Percentiles rank a stretch among this genome's conserved stretches.
Evolutionary conservation across 2,888 invertebrate genomes (phyloP).

Genomic region (Biston stratarius): DNA sequence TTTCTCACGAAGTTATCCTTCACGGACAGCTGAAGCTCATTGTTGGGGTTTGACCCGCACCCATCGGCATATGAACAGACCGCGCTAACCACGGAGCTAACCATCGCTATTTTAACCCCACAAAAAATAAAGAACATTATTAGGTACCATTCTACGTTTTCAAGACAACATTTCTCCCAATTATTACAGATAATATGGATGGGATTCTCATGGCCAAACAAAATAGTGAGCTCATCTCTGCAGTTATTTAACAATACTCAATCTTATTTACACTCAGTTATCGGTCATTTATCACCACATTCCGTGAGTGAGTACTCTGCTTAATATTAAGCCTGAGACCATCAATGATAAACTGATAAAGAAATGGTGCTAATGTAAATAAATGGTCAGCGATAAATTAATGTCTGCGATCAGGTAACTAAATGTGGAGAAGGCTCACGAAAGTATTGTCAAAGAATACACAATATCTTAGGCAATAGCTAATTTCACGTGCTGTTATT

Average conservation of each 20-base stretch:
- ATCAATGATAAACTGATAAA: conserved; percentile 83
- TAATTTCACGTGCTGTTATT: neutral
- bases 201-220: conserved; percentile 59
- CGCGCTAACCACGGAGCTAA: too few species aligned
- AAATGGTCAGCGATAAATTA: conserved; percentile 82
- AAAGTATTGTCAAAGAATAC: neutral
- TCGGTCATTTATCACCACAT: conserved; percentile 74
- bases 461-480: neutral
- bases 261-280: conserved; percentile 80
- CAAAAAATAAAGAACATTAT: neutral
- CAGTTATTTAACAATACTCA: conserved; percentile 51
- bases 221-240: conserved; percentile 51
- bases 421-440: conserved; percentile 56
- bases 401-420: conserved; percentile 60
- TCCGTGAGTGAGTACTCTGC: conserved; percentile 58
- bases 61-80: too few species aligned
- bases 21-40: too few species aligned
- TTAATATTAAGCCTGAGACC: conserved; percentile 74
- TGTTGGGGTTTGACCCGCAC: too few species aligned
- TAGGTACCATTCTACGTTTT: conserved; percentile 49
- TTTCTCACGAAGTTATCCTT: too few species aligned
- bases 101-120: too few species aligned
- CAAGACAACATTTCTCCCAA: conserved; percentile 40
- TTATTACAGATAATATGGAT: conserved; percentile 45
- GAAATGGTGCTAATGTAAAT: conserved; percentile 85